Base-by-base conservation (phyloP, 2,888 invertebrate species). In the Deilephila elpenor region DNA sequence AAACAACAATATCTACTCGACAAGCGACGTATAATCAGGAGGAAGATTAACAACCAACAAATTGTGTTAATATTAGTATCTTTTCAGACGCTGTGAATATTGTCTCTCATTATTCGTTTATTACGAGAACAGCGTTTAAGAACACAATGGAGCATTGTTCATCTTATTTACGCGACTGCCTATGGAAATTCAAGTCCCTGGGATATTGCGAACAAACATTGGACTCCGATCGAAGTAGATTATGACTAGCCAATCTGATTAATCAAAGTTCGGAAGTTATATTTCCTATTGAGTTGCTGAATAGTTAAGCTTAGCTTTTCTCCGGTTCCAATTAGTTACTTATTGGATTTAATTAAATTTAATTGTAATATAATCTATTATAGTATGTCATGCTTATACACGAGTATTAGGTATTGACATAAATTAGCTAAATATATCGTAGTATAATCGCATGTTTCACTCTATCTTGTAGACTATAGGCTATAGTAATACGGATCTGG, bases 101-200 rank as follows among this genome's bases (percentile, higher is more conserved):
- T 67, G 25, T 51, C 67, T 25, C 25, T 29, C 60, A 60, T 60
- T 29, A 32, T 60, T 29, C 44, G 29, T 67, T 14, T 20, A 37
- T 37, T 64, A 64, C 2, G 37, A 37, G 25, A 67, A 51, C 67
- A 51, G 51, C 51, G 25, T 44, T 64, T 67, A 67, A 44, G 25
- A 67, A 67, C 51, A 51, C 67, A 67, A 67, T 67, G 44, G 51
- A 67, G 51, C 67, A 25, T 67, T 51, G 67, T 29, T 67, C 51
- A 14, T 14, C 67, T 51, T 67, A 67, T 67, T 51, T 25, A 51
- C 25, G 67, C 25, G 51, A 25, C 51, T 67, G 44, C 17, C 51
- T 67, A 51, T 67, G 25, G 25, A 67, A 67, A 67, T 67, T 14
- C 25, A 67, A 51, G 51, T 67, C 44, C 64, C 44, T 51, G 25